Conservation (phyloP, 2,113 vertebrate species). For the Taxidea taxus region DNA sequence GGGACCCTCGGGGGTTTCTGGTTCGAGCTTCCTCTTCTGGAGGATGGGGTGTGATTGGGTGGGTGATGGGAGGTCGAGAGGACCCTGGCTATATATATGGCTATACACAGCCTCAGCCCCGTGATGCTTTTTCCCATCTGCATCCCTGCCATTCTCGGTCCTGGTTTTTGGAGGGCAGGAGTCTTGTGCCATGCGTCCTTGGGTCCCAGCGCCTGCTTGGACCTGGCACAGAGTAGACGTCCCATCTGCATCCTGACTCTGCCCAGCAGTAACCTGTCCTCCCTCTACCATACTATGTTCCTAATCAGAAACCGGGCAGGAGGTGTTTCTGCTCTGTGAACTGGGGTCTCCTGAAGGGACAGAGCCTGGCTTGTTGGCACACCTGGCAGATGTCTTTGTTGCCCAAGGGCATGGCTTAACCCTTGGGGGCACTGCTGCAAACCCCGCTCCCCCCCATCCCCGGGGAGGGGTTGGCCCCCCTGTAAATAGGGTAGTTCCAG, state of each 20-base stretch:
- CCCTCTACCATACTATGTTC: neutral
- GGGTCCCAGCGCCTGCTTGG: neutral
- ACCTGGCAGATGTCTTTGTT: neutral
- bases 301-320: neutral
- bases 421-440: neutral
- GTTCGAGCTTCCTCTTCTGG: neutral
- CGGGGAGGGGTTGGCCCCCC: neutral
- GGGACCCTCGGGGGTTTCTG: neutral
- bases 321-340: neutral
- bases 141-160: neutral
- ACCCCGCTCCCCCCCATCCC: no score
- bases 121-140: rapidly evolving
- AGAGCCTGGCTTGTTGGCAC: neutral
- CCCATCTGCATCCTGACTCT: neutral
- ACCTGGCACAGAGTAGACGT: neutral
- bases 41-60: neutral
- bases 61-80: neutral
- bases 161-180: neutral
- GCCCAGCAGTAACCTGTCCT: neutral
- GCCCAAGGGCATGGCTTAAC: neutral
- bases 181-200: neutral
- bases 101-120: neutral
- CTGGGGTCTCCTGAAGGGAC: neutral
- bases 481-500: neutral
- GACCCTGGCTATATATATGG: neutral